Conservation (phyloP, 30 jellyfish, hydroid and myxozoan genomes). For the Catostylus mosaicus region DNA sequence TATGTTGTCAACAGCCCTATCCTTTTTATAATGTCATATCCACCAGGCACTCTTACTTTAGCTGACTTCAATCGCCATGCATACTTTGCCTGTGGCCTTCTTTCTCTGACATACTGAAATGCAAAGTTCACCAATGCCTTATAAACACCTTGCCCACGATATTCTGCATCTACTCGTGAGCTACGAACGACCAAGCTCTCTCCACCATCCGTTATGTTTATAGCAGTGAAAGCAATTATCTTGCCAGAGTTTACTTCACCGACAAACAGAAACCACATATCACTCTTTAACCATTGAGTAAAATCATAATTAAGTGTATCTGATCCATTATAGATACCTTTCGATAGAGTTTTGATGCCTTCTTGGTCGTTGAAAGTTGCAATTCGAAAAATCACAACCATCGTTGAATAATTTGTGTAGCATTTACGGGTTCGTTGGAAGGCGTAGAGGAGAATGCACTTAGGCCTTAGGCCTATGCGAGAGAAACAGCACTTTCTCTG, state of each 20-base stretch:
- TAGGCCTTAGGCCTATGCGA: too few species aligned
- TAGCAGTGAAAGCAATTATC: neutral
- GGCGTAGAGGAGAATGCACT: too few species aligned
- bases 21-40: neutral
- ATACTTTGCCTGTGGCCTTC: neutral
- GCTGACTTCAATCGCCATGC: neutral
- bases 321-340: neutral
- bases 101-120: neutral
- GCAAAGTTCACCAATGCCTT: neutral
- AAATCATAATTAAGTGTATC: neutral
- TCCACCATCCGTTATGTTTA: neutral
- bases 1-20: neutral
- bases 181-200: neutral
- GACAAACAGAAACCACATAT: neutral
- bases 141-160: neutral
- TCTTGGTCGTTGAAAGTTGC: neutral
- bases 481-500: too few species aligned
- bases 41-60: neutral
- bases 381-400: neutral
- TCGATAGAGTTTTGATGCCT: neutral
- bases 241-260: neutral
- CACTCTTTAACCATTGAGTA: neutral
- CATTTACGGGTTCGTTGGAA: too few species aligned
- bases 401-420: too few species aligned
- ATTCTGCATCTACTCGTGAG: neutral